Base-by-base conservation (phyloP, 2,113 vertebrate species). In the Python bivittatus region DNA sequence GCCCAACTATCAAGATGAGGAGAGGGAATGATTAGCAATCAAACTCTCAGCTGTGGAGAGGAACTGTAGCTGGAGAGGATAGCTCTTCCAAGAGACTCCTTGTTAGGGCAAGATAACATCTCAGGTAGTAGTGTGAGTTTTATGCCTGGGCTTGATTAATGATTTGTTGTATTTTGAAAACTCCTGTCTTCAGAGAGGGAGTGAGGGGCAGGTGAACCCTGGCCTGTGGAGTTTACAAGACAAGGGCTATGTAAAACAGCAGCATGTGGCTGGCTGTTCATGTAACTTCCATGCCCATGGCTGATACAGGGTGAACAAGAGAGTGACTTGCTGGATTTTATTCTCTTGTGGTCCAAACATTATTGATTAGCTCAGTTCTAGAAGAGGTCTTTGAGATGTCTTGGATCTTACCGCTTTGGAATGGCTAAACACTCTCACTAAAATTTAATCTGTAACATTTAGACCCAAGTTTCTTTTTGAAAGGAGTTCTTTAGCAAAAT, bases 181-280 rank as follows among this genome's bases (percentile, higher is more conserved):
- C 93, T 91, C 42, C 10, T 93, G 86, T 93, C 91, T 94, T 92
- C 95, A 94, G 92, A 95, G 3, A 17, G 27, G 2, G 53, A 6
- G 27, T 29, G 38, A 60, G 25, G 11, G 90, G 92, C 90, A 84
- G 88, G 88, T 79, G 91, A 91, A 90, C 60, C 42, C 68, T 53
- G 68, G 0, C 0, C 94, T 96, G 93, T 93, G 93, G 96, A 72
- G 92, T 97, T 95, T 93, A 96, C 96, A 94, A 95, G 96, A 93
- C 92, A 90, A 95, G 94, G 33, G 92, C 93, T 33, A 54, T 88
- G 84, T 95, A 88, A 83, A 12, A 13, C 12, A 92, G 86, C 91
- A 93, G 95, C 97, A 97, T 97, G 97, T 97, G 97, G 95, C 93
- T 97, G 97, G 95, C 93, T 91, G 94, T 88, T 94, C 91, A 1